phyloP scores from a whole-genome alignment of 1,140 invertebrate genomes.

The Hylaeus volcanicus region DNA sequence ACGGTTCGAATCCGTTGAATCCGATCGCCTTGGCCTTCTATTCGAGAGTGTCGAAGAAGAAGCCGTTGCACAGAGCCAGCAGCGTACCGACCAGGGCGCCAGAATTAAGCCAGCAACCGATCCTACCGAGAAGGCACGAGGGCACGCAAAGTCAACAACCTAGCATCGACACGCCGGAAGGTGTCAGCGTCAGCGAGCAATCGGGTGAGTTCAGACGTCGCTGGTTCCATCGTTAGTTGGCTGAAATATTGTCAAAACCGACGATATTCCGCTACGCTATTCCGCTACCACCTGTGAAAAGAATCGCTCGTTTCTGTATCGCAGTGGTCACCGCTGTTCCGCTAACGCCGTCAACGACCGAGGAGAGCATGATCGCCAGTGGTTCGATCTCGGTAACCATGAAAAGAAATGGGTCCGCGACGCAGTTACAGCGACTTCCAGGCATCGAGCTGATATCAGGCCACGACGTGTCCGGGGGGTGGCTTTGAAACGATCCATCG shows the following conservation, averaged over 20 bases:
- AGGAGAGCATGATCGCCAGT: conserved; percentile 79
- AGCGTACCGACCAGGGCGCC: conserved; percentile 83
- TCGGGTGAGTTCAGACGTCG: conserved; percentile 52
- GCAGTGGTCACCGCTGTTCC: conserved; percentile 65
- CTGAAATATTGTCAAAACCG: too few species aligned
- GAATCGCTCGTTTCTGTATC: conserved; percentile 13
- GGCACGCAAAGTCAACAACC: conserved; percentile 81
- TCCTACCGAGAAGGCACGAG: conserved; percentile 75
- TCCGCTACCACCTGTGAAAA: background rate
- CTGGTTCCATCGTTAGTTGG: too few species aligned
- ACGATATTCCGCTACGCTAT: too few species aligned
- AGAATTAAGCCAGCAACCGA: conserved; percentile 74
- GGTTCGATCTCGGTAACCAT: conserved; percentile 70
- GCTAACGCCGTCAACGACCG: conserved; percentile 81
- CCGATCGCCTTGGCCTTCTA: conserved; percentile 57
- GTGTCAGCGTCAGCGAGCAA: conserved; percentile 71
- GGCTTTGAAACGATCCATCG: conserved; percentile 79
- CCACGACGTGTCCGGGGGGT: conserved; percentile 83
- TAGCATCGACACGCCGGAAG: conserved; percentile 77
- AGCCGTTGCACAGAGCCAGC: conserved; percentile 82
- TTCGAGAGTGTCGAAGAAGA: conserved; percentile 68
- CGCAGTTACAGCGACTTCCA: conserved; percentile 81
- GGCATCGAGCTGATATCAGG: conserved; percentile 85
- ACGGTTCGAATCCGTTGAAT: conserved; percentile 67
- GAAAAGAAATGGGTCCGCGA: conserved; percentile 79